phyloP scores from a whole-genome alignment of 2,113 vertebrate species.

The Porphyrio hochstetteri region DNA sequence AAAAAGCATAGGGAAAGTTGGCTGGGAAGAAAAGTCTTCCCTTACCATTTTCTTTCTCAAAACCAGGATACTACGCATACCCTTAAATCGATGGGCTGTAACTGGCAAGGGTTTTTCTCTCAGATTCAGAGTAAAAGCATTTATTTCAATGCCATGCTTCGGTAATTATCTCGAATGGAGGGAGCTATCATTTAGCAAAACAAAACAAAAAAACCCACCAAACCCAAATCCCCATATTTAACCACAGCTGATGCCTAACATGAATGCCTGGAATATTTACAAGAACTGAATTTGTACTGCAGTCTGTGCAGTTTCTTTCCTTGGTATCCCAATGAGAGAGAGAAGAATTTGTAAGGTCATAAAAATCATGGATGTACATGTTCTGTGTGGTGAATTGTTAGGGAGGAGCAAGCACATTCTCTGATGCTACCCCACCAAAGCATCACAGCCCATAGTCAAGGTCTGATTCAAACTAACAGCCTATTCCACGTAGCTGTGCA shows the following conservation, averaged over 20 bases:
- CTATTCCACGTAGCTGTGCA: not conserved
- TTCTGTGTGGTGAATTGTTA: not conserved
- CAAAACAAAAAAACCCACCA: not conserved
- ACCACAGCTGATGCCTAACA: not conserved
- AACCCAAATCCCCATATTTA: not conserved
- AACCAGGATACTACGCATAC: not conserved
- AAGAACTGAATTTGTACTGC: not conserved
- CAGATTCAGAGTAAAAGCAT: not conserved
- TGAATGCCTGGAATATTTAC: slow-evolving; percentile 11
- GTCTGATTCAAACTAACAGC: not conserved
- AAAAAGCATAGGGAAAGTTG: not conserved
- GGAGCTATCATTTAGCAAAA: not conserved
- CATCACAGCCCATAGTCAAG: accelerated
- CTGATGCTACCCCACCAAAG: not conserved
- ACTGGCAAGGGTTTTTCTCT: not conserved
- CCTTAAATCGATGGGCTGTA: not conserved
- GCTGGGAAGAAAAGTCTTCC: not conserved
- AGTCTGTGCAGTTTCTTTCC: not conserved
- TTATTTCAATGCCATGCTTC: not conserved
- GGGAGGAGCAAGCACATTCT: not conserved
- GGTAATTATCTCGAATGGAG: not conserved
- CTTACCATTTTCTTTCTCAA: not conserved
- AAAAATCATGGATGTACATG: not conserved
- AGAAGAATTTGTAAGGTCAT: slow-evolving; percentile 7
- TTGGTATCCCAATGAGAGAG: not conserved